phyloP scores from a whole-genome alignment of 2,797 vertebrate genomes.

The Knipowitschia caucasica region DNA sequence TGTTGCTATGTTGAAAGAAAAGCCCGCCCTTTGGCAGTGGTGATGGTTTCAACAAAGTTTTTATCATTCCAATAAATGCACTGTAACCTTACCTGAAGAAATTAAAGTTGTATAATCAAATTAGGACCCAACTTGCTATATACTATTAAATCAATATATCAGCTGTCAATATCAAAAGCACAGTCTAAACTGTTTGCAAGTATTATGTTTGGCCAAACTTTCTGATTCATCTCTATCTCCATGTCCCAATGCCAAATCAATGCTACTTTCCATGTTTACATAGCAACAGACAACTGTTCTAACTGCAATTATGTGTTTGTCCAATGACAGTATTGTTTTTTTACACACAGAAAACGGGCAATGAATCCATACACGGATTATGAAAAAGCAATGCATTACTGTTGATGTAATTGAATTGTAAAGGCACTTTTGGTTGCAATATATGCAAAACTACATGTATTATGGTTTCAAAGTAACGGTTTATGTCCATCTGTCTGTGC shows the following conservation, averaged over 20 bases:
- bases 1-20: conserved; percentile 59
- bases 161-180: background rate
- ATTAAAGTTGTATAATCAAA: background rate
- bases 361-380: conserved; percentile 48
- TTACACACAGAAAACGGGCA: conserved; percentile 54
- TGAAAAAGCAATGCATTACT: conserved; percentile 24
- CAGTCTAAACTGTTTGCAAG: background rate
- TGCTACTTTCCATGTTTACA: conserved; percentile 24
- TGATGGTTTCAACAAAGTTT: background rate
- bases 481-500: background rate
- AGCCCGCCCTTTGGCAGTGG: conserved; percentile 1
- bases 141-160: background rate
- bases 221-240: background rate
- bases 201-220: background rate
- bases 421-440: conserved; percentile 55
- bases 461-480: background rate
- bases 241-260: background rate
- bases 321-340: conserved; percentile 77
- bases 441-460: conserved; percentile 59
- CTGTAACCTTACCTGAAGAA: background rate
- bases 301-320: conserved; percentile 57
- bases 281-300: conserved; percentile 67
- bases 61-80: conserved; percentile 4
- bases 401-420: conserved; percentile 46
- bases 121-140: no score